Evolutionary conservation across 2,888 invertebrate species (phyloP).

Genomic region (Aproaerema taeniolella): DNA sequence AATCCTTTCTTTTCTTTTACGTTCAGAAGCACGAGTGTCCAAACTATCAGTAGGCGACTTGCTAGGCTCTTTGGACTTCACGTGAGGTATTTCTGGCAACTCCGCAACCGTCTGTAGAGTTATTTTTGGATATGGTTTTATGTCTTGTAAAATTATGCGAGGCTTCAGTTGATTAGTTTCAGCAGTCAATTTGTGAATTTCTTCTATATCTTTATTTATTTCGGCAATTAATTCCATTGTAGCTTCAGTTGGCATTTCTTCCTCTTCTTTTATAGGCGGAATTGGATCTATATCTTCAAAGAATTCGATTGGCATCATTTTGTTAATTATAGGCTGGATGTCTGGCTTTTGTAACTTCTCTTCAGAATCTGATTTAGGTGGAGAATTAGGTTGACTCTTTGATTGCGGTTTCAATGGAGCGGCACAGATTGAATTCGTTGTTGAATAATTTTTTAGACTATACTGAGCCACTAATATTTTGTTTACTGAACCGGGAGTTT

Average conservation of each 20-base stretch:
- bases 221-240: constrained; percentile 59
- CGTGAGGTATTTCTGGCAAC: constrained; percentile 79
- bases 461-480: constrained; percentile 79
- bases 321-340: constrained; percentile 41
- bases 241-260: constrained; percentile 57
- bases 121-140: constrained; percentile 74
- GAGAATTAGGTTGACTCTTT: constrained; percentile 70
- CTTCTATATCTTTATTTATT: constrained; percentile 71
- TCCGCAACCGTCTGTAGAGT: constrained; percentile 80
- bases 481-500: constrained; percentile 67
- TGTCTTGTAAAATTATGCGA: constrained; percentile 62
- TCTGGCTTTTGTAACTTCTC: constrained; percentile 47
- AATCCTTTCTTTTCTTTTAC: constrained; percentile 79
- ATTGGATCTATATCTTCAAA: constrained; percentile 62
- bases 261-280: constrained; percentile 65
- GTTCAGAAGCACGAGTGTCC: constrained; percentile 67
- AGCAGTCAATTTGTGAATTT: constrained; percentile 69
- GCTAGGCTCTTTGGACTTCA: constrained; percentile 52
- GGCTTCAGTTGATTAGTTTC: constrained; percentile 60
- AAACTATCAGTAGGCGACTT: constrained; percentile 54
- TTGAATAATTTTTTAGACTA: constrained; percentile 70
- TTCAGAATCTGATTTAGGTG: constrained; percentile 64
- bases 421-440: constrained; percentile 39
- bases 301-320: constrained; percentile 50
- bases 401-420: constrained; percentile 56